phyloP scores from a whole-genome alignment of 64 coral and sea anemone genomes.

The Porites australiensis region DNA sequence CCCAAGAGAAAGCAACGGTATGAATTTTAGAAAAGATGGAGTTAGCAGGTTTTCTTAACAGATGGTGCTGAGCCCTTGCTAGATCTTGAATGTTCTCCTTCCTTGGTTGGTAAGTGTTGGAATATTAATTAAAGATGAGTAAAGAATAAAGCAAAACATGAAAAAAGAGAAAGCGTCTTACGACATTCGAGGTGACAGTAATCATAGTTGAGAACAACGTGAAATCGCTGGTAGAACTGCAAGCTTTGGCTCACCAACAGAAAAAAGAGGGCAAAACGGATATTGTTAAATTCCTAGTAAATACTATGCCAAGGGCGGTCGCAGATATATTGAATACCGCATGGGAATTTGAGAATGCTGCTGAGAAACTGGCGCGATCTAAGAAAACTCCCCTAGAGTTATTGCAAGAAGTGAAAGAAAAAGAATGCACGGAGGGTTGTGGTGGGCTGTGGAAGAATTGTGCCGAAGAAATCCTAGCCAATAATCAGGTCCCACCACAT shows the following conservation, averaged over 20 bases:
- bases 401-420: background rate
- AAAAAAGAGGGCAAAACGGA: background rate
- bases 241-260: too few relatives aligned
- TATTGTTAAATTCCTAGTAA: background rate
- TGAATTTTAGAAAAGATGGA: too few relatives aligned
- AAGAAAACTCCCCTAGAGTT: too few relatives aligned
- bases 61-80: slow-evolving; percentile 93
- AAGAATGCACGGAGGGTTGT: background rate
- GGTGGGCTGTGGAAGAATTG: slow-evolving; percentile 1
- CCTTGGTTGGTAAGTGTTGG: slow-evolving; percentile 76
- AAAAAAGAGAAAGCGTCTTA: background rate
- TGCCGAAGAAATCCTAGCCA: background rate
- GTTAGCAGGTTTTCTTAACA: slow-evolving; percentile 6
- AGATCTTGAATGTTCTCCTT: slow-evolving; percentile 82
- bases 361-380: background rate
- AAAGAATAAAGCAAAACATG: too few relatives aligned
- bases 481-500: background rate
- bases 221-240: too few relatives aligned
- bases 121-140: too few relatives aligned
- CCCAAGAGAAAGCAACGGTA: background rate
- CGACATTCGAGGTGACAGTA: background rate
- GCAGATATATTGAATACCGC: background rate
- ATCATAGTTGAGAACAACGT: background rate
- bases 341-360: background rate
- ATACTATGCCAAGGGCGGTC: background rate